A percentile compares a stretch with the other conserved stretches of the same genome.
These are phyloP conservation scores for Drosophila tsacasi DNA, from an alignment of 1,140 invertebrate genomes.

Conservation along the genomic window DNA sequence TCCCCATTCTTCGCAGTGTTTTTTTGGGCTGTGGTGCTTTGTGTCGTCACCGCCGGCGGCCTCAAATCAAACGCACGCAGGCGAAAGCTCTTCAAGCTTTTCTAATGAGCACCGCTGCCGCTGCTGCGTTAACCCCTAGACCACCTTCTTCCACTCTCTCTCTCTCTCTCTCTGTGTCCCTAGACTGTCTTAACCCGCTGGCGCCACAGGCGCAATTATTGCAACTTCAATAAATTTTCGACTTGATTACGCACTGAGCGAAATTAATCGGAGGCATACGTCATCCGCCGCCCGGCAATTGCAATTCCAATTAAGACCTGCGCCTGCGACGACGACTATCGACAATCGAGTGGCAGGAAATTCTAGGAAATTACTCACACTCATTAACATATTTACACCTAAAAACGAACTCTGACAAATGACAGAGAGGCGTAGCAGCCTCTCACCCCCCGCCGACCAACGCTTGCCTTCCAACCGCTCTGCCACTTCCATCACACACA, in stretches of 20 bases:
- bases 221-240: constrained; percentile 82
- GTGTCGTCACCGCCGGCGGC: constrained; percentile 41
- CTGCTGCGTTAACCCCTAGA: constrained; percentile 19
- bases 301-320: constrained; percentile 75
- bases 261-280: constrained; percentile 79
- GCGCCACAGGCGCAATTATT: constrained; percentile 72
- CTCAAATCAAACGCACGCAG: constrained; percentile 72
- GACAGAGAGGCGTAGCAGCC: constrained; percentile 65
- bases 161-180: background rate
- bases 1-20: constrained; percentile 11
- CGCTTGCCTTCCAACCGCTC: background rate
- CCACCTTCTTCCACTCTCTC: background rate
- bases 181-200: background rate
- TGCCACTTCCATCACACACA: constrained; percentile 3
- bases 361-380: constrained; percentile 79
- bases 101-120: constrained; percentile 65
- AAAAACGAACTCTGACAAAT: constrained; percentile 78
- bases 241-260: constrained; percentile 78
- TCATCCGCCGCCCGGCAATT: constrained; percentile 65
- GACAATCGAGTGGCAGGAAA: constrained; percentile 49
- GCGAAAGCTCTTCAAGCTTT: constrained; percentile 57
- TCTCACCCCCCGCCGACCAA: background rate
- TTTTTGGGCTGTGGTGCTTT: constrained; percentile 10
- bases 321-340: constrained; percentile 27
- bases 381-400: constrained; percentile 84